These are phyloP conservation scores for Rhagonycha fulva DNA, from an alignment of 2,888 invertebrate genomes.

Conservation along the genomic window DNA sequence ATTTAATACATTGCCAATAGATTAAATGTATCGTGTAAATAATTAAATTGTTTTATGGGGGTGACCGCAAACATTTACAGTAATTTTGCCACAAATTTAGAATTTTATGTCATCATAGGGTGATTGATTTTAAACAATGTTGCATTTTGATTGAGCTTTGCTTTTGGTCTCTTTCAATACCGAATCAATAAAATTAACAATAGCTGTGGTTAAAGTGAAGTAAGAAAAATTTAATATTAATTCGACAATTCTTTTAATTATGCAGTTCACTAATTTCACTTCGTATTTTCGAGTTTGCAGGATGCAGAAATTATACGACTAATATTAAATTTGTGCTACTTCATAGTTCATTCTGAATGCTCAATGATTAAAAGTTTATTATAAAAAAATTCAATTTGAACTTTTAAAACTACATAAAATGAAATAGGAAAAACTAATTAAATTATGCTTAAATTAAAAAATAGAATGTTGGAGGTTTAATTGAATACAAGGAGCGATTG, in stretches of 20 bases:
- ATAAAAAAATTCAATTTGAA: not conserved
- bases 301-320: not conserved
- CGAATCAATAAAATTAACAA: not conserved
- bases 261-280: not conserved
- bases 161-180: not conserved
- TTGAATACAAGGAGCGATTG: not conserved
- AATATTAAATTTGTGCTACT: not conserved
- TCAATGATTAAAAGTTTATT: not conserved
- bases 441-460: not conserved
- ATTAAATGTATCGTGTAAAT: no score
- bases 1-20: not conserved
- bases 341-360: not conserved
- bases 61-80: no score
- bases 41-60: no score
- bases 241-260: not conserved
- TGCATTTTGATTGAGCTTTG: not conserved
- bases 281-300: not conserved
- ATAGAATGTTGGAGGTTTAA: not conserved
- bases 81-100: no score
- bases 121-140: no score
- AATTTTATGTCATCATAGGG: no score
- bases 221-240: not conserved
- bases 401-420: not conserved
- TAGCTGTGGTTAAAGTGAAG: not conserved
- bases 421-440: not conserved